phyloP scores from a whole-genome alignment of 2,888 invertebrate species.

The Drosophila demipolita region DNA sequence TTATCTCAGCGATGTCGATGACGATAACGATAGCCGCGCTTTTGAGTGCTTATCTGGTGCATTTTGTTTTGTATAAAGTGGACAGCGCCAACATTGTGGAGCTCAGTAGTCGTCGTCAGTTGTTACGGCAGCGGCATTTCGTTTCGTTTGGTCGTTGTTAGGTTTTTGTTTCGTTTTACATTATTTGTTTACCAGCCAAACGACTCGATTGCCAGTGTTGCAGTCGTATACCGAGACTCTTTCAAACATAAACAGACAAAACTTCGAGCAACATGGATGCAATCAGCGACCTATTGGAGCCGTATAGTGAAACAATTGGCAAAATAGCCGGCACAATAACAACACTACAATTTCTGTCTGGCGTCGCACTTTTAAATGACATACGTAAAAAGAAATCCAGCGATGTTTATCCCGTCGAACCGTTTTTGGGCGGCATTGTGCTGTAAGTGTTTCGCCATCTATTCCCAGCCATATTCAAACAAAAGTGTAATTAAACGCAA shows the following conservation, averaged over 20 bases:
- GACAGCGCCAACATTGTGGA: slow-evolving; percentile 45
- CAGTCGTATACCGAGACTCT: slow-evolving; percentile 53
- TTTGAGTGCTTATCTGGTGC: slow-evolving; percentile 29
- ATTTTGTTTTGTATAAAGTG: slow-evolving; percentile 65
- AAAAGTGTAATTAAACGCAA: slow-evolving; percentile 21
- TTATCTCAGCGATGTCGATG: slow-evolving; percentile 25
- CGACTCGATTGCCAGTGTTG: slow-evolving; percentile 3
- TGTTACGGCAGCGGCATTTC: slow-evolving; percentile 53
- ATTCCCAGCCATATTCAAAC: slow-evolving; percentile 3
- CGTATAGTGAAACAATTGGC: slow-evolving; percentile 85
- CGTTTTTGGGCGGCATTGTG: slow-evolving; percentile 91
- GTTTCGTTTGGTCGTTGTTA: slow-evolving; percentile 51
- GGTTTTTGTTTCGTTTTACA: slow-evolving; percentile 64
- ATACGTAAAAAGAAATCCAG: slow-evolving; percentile 90
- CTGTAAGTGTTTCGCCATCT: slow-evolving; percentile 87
- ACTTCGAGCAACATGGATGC: slow-evolving; percentile 69
- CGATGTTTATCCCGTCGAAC: slow-evolving; percentile 88
- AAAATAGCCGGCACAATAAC: slow-evolving; percentile 90
- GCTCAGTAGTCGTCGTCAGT: slow-evolving; percentile 49
- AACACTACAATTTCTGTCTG: slow-evolving; percentile 93
- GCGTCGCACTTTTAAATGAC: slow-evolving; percentile 90
- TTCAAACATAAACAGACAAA: slow-evolving; percentile 18
- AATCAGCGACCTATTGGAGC: slow-evolving; percentile 79
- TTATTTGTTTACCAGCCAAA: slow-evolving; percentile 53
- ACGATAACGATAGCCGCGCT: slow-evolving; percentile 1